Conservation (phyloP, 1,140 invertebrate genomes). For the Cydia pomonella region DNA sequence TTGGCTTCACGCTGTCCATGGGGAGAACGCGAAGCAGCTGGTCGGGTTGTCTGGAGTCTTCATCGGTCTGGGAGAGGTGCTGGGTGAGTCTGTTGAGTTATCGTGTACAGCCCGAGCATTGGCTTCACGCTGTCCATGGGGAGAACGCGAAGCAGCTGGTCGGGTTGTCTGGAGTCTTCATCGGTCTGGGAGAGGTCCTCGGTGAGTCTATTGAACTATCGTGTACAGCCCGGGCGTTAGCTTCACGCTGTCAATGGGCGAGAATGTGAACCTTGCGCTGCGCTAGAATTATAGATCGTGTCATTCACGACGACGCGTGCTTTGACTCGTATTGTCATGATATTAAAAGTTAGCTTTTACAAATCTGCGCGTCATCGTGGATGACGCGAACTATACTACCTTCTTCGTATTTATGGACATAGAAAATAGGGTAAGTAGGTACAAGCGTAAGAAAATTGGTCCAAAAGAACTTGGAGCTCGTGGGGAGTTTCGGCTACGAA, state of each 20-base stretch:
- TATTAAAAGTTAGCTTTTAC: too few relatives aligned
- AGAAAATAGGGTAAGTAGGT: too few relatives aligned
- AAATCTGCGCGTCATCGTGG: too few relatives aligned
- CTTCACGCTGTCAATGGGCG: constrained; percentile 89
- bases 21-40: constrained; percentile 90
- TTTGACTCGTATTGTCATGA: too few relatives aligned
- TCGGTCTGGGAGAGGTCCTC: constrained; percentile 95
- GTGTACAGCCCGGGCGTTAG: constrained; percentile 96
- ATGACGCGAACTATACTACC: too few relatives aligned
- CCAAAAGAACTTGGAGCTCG: too few relatives aligned
- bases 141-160: constrained; percentile 90
- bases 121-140: constrained; percentile 91
- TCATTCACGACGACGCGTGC: too few relatives aligned
- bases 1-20: constrained; percentile 91
- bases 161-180: constrained; percentile 95
- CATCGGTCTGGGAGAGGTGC: constrained; percentile 95
- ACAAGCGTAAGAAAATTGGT: too few relatives aligned
- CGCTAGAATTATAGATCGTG: too few relatives aligned
- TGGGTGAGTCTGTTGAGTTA: constrained; percentile 82
- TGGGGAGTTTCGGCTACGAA: too few relatives aligned
- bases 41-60: constrained; percentile 96
- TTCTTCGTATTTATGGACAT: too few relatives aligned
- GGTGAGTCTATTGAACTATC: constrained; percentile 81
- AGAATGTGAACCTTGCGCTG: constrained; percentile 90
- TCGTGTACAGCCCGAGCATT: constrained; percentile 96